Evolutionary conservation across 2,888 invertebrate species (phyloP).

Genomic region (Megastigmus dorsalis): DNA sequence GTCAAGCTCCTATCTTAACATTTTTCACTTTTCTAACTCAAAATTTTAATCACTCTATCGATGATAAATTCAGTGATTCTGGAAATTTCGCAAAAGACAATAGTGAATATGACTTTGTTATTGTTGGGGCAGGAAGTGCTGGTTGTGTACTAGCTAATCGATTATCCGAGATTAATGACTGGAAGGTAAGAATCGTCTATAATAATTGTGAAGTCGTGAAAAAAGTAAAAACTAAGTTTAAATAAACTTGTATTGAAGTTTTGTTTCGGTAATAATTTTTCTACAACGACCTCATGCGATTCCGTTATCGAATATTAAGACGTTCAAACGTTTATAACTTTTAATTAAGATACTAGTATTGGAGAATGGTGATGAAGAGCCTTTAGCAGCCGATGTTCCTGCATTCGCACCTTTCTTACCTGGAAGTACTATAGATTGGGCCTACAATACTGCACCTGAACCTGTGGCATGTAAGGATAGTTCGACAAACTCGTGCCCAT

Average conservation of each 20-base stretch:
- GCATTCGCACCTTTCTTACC: constrained; percentile 77
- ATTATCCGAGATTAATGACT: constrained; percentile 73
- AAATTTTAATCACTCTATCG: neutral
- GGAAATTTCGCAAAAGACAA: neutral
- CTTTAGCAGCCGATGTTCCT: constrained; percentile 80
- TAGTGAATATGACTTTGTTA: constrained; percentile 64
- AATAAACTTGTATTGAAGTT: no score
- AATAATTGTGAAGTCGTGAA: no score
- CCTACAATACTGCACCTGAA: constrained; percentile 81
- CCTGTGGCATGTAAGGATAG: constrained; percentile 78
- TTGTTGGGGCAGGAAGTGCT: constrained; percentile 75
- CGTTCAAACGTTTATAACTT: no score
- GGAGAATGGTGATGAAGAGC: constrained; percentile 82
- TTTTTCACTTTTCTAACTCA: constrained; percentile 12
- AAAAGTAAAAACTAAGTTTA: no score
- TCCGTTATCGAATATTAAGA: no score
- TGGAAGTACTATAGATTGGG: constrained; percentile 80
- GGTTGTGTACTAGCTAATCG: constrained; percentile 77
- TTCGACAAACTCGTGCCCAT: constrained; percentile 77
- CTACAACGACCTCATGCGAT: no score
- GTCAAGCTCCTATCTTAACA: neutral
- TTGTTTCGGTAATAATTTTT: no score
- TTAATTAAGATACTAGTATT: constrained; percentile 81
- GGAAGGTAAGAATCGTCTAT: constrained; percentile 67
- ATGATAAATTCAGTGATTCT: neutral